phyloP scores from a whole-genome alignment of 2,888 invertebrate genomes.

The Spilarctia lutea region DNA sequence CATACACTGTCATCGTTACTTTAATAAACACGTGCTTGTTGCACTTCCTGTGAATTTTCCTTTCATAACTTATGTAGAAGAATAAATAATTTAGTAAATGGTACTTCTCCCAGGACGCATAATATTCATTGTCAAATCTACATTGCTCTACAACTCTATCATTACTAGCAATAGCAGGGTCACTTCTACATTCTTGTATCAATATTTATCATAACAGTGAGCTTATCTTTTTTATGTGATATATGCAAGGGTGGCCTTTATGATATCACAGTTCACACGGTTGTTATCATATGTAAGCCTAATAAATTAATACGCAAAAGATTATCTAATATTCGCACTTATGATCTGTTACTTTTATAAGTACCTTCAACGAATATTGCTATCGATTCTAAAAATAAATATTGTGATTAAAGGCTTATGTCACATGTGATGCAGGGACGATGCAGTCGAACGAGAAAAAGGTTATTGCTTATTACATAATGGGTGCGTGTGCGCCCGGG shows the following conservation, averaged over 20 bases:
- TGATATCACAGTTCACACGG: too few species aligned
- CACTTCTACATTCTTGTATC: background rate
- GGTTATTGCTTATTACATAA: slow-evolving; percentile 84
- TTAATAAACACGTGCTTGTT: slow-evolving; percentile 59
- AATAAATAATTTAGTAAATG: slow-evolving; percentile 43
- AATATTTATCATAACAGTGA: background rate
- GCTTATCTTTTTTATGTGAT: background rate
- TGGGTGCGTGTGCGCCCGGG: slow-evolving; percentile 78
- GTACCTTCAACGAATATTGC: slow-evolving; percentile 16
- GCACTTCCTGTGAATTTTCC: slow-evolving; percentile 66
- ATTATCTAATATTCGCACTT: background rate
- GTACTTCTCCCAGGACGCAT: background rate
- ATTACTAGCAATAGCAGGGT: background rate
- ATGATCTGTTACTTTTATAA: background rate
- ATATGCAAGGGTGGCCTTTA: background rate
- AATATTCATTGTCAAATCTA: too few species aligned
- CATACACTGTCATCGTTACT: slow-evolving; percentile 64
- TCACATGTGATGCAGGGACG: slow-evolving; percentile 50
- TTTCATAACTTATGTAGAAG: slow-evolving; percentile 59
- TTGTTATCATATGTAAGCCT: background rate
- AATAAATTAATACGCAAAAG: background rate
- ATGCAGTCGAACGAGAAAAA: slow-evolving; percentile 77
- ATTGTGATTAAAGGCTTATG: slow-evolving; percentile 46
- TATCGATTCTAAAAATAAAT: slow-evolving; percentile 35
- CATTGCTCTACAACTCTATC: too few species aligned